Evolutionary conservation across 2,113 vertebrate genomes (phyloP).

Genomic region (Oncorhynchus mykiss): DNA sequence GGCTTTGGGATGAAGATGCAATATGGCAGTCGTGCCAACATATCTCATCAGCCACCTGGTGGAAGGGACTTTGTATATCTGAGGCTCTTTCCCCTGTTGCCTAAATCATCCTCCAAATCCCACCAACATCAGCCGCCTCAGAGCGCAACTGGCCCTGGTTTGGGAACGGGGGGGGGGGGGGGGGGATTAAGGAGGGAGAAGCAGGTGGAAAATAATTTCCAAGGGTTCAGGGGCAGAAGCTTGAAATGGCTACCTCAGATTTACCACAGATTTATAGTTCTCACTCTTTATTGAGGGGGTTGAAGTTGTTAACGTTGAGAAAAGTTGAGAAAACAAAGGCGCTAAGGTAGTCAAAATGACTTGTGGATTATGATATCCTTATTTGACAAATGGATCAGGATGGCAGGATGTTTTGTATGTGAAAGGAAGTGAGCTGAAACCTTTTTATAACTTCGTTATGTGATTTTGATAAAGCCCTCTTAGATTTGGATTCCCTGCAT

Average conservation of each 20-base stretch:
- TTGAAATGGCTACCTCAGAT: neutral
- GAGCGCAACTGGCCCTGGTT: no score
- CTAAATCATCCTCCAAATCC: no score
- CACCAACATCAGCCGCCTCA: no score
- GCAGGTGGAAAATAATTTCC: neutral
- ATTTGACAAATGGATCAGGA: neutral
- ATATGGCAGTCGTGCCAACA: no score
- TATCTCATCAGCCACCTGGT: no score
- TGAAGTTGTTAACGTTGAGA: neutral
- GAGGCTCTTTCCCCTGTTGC: no score
- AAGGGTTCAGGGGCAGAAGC: neutral
- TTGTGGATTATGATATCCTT: neutral
- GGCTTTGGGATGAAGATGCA: no score
- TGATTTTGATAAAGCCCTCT: neutral
- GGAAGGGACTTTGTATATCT: no score
- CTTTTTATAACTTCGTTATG: neutral
- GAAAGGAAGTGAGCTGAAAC: neutral
- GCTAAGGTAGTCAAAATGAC: neutral
- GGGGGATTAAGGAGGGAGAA: neutral
- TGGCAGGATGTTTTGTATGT: neutral
- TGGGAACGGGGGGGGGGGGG: no score
- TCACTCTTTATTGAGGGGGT: neutral
- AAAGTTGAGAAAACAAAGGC: neutral
- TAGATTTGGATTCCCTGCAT: neutral
- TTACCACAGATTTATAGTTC: no score